Percentiles rank a stretch among this genome's conserved stretches.
Conservation (phyloP, 2,888 invertebrate species). For the Holacanthella duospinosa region DNA sequence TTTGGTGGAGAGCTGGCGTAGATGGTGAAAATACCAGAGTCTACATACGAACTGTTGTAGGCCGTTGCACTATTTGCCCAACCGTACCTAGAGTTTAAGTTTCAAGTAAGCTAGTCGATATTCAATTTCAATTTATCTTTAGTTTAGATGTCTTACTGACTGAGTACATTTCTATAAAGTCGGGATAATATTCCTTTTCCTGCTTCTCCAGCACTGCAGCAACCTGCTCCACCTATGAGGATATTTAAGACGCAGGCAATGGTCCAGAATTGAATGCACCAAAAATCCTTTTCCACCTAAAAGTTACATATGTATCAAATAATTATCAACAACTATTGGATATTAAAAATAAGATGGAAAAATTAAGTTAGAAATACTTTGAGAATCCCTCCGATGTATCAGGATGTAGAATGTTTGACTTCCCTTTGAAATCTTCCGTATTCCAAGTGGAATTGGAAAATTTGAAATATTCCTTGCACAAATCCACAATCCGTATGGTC, state of each 20-base stretch:
- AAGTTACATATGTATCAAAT: neutral
- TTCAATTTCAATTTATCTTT: no score
- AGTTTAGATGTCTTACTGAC: conserved; percentile 66
- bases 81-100: conserved; percentile 60
- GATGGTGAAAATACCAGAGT: conserved; percentile 91
- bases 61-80: conserved; percentile 99
- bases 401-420: conserved; percentile 39
- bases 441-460: conserved; percentile 30
- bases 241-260: conserved; percentile 96
- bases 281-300: conserved; percentile 36
- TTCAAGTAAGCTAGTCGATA: no score
- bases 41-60: conserved; percentile 91
- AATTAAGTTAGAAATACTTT: no score
- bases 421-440: conserved; percentile 17
- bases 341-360: no score
- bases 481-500: conserved; percentile 78
- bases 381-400: no score
- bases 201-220: conserved; percentile 97
- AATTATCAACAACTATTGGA: no score
- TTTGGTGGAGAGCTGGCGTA: conserved; percentile 88
- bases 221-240: conserved; percentile 99
- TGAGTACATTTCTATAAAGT: conserved; percentile 94
- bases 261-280: conserved; percentile 72
- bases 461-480: conserved; percentile 56
- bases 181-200: conserved; percentile 99